These are phyloP conservation scores for Anser cygnoides DNA, from an alignment of 2,113 vertebrate species.

Conservation along the genomic window DNA sequence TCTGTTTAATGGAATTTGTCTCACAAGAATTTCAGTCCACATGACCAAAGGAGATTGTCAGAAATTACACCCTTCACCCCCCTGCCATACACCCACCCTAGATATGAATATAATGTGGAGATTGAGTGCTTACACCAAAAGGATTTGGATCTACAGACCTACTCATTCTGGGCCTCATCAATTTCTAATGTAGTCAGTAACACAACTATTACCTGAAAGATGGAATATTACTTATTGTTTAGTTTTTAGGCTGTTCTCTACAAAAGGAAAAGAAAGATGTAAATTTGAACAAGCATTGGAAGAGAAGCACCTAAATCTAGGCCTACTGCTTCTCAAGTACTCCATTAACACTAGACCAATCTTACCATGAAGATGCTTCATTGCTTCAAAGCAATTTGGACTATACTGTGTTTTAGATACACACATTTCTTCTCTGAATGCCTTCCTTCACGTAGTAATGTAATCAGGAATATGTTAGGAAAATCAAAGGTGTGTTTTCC, in stretches of 20 bases:
- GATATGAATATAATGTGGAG: background rate
- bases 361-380: background rate
- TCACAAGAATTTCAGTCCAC: background rate
- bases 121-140: background rate
- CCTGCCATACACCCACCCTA: background rate
- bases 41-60: background rate
- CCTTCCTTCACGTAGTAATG: background rate
- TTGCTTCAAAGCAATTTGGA: background rate
- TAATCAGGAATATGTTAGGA: background rate
- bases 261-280: background rate
- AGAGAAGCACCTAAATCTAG: background rate
- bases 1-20: background rate
- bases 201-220: background rate
- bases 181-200: background rate
- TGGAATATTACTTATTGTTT: background rate
- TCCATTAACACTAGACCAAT: background rate
- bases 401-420: background rate
- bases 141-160: background rate
- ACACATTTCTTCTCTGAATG: background rate
- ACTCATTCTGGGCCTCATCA: background rate
- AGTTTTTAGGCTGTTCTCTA: background rate
- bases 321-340: background rate
- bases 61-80: background rate
- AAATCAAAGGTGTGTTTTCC: accelerated
- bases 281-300: background rate